Evolutionary conservation across 2,888 invertebrate genomes (phyloP), one percentile per base, ranked within the genome.

Genomic region (Camptogramma bilineatum): DNA sequence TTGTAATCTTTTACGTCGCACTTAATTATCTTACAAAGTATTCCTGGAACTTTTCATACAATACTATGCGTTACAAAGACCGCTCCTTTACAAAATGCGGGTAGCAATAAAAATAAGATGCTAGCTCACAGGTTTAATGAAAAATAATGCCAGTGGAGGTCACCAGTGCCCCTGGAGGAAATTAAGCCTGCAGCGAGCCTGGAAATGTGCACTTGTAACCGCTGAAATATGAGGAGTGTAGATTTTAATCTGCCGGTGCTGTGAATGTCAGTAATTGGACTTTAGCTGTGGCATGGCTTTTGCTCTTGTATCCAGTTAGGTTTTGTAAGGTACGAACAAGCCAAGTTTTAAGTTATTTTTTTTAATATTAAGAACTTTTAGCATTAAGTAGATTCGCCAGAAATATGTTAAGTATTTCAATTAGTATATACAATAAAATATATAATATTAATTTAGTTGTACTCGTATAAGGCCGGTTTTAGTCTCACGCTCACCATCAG

Each of bases 81-180:
- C 50, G 19, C 48, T 46, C 56, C 53, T 55, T 62, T 61, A 68
- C 64, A 68, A 64, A 70, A 63, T 66, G 68, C 57, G 63, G 75
- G 73, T 75, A 75, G 75, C 77, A 73, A 76, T 83, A 82, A 83
- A 82, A 82, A 82, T 81, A 80, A 82, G 75, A 76, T 65, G 79
- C 73, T 51, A 72, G 75, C 73, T 76, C 75, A 72, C 69, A 69
- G 75, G 76, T 79, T 78, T 80, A 84, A 85, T 85, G 81, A 84
- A 81, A 84, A 84, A 81, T 83, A 82, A 85, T 83, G 77, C 68
- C 69, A 69, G 68, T 72, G 56, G 57, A 70, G 74, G 75, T 69
- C 71, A 60, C 61, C 61, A 58, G 63, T 57, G 59, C 52, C 61
- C 52, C 34, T 42, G 46, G 66, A 53, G 71, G 28, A 68, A 64